A percentile compares a stretch with the other conserved stretches of the same genome.
phyloP scores from a whole-genome alignment of 2,113 vertebrate genomes.

The Silurus meridionalis region DNA sequence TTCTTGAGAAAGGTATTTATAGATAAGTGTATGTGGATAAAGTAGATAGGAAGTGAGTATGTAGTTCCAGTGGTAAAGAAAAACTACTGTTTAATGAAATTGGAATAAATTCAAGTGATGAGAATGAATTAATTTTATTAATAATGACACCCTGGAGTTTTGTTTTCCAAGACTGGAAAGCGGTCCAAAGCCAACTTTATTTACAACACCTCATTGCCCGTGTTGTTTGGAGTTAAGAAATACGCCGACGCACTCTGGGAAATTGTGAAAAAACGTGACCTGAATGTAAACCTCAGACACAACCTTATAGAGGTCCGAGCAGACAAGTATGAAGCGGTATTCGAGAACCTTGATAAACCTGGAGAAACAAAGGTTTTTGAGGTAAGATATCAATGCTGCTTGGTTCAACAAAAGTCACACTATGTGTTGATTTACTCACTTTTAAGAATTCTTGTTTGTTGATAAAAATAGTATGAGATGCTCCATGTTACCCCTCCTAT shows the following conservation, averaged over 20 bases:
- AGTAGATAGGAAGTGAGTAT: neutral
- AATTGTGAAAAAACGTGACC: conserved; percentile 78
- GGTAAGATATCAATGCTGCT: conserved; percentile 61
- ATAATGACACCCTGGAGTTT: neutral
- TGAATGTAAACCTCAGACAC: conserved; percentile 82
- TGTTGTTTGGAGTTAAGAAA: conserved; percentile 90
- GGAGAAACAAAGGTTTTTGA: conserved; percentile 82
- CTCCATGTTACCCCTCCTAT: conserved; percentile 97
- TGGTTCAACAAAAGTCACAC: neutral
- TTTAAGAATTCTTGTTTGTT: conserved; percentile 14
- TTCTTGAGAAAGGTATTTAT: conserved; percentile 85
- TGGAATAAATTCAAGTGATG: neutral
- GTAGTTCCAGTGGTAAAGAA: neutral
- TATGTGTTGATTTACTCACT: neutral
- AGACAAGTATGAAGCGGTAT: conserved; percentile 90
- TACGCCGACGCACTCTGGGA: conserved; percentile 87
- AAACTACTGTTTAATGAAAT: neutral
- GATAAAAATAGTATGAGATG: conserved; percentile 86
- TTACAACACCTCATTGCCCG: conserved; percentile 90
- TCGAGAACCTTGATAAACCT: conserved; percentile 89
- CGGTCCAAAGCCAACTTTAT: conserved; percentile 85
- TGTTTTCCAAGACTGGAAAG: conserved; percentile 78
- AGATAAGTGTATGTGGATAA: neutral
- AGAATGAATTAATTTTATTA: neutral
- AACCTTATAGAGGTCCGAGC: conserved; percentile 89